phyloP scores from a whole-genome alignment of 2,888 invertebrate species.

The Epistrophe grossulariae region DNA sequence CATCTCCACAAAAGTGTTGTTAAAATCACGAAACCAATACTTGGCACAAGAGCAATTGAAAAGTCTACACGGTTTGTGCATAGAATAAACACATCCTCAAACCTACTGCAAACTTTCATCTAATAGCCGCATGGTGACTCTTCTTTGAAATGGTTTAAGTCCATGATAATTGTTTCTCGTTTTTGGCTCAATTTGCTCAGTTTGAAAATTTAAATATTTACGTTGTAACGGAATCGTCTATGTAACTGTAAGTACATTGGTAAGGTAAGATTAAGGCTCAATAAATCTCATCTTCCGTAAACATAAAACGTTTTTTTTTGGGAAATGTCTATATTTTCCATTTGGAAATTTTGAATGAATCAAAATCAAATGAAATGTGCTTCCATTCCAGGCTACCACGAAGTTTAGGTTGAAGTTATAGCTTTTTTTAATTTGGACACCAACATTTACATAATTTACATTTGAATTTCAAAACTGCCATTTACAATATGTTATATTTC shows the following conservation, averaged over 20 bases:
- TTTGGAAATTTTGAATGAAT: not conserved
- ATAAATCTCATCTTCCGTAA: not conserved
- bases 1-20: too few species aligned
- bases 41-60: too few species aligned
- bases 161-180: not conserved
- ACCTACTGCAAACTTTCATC: not conserved
- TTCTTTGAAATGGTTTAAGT: not conserved
- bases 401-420: too few species aligned
- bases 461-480: not conserved
- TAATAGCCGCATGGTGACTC: not conserved
- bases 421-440: not conserved
- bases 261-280: not conserved
- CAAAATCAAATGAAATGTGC: not conserved
- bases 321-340: too few species aligned
- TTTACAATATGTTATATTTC: not conserved
- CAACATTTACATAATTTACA: not conserved
- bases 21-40: not conserved
- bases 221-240: not conserved
- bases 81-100: not conserved
- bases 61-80: not conserved
- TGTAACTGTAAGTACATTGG: too few species aligned
- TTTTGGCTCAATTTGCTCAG: conserved; percentile 11
- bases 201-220: not conserved
- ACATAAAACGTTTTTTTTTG: not conserved
- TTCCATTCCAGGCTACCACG: too few species aligned